Percentiles rank a stretch among this genome's conserved stretches.
Conservation (phyloP, 2,113 vertebrate species). For the Syngnathus floridae region DNA sequence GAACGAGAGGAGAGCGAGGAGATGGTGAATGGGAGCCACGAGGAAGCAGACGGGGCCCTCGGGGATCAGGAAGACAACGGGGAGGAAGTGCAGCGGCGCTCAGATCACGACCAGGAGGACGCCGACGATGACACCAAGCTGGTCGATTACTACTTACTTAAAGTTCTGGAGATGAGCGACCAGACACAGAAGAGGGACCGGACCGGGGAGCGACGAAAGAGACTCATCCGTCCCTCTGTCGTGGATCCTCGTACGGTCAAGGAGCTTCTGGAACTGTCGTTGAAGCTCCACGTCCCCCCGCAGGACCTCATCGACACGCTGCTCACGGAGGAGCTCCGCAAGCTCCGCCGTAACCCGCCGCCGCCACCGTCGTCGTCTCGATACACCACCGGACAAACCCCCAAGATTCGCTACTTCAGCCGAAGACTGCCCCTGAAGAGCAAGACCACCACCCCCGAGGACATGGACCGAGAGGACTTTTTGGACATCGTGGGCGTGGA, state of each 20-base stretch:
- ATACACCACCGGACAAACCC: conserved; percentile 73
- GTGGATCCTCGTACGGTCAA: conserved; percentile 82
- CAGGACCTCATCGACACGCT: conserved; percentile 93
- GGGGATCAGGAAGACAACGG: conserved; percentile 66
- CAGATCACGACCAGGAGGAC: conserved; percentile 71
- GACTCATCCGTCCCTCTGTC: conserved; percentile 74
- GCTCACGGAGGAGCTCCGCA: conserved; percentile 81
- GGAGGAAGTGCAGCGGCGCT: conserved; percentile 77
- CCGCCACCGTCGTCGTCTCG: conserved; percentile 52
- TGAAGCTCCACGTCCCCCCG: conserved; percentile 91
- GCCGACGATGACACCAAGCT: conserved; percentile 82
- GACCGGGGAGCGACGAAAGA: conserved; percentile 71
- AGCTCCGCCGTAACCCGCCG: conserved; percentile 71
- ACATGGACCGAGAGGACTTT: conserved; percentile 88
- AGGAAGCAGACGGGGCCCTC: conserved; percentile 78
- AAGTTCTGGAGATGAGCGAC: conserved; percentile 77
- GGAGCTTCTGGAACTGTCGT: conserved; percentile 87
- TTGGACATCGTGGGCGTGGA: conserved; percentile 85
- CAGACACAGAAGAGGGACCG: conserved; percentile 67
- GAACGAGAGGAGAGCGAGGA: conserved; percentile 91
- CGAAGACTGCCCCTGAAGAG: conserved; percentile 74
- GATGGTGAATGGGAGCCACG: conserved; percentile 83
- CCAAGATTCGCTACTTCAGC: conserved; percentile 76
- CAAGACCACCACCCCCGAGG: conserved; percentile 75
- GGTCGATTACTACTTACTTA: conserved; percentile 82